A percentile compares a stretch with the other conserved stretches of the same genome.
Conservation (phyloP, 2,113 vertebrate genomes). For the Rousettus leschenaultii region DNA sequence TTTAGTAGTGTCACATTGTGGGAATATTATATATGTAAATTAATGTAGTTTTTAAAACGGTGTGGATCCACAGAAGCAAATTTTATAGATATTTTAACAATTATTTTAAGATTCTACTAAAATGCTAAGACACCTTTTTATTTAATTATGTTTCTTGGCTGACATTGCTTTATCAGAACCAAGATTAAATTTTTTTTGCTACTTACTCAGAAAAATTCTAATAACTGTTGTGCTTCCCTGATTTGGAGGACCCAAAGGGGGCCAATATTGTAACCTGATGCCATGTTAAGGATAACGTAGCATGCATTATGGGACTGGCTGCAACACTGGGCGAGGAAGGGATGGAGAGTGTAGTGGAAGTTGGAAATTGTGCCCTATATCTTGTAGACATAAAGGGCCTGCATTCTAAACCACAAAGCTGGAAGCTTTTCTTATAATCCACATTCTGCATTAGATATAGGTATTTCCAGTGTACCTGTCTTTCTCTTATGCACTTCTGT, state of each 20-base stretch:
- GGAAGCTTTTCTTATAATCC: not conserved
- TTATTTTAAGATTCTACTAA: not conserved
- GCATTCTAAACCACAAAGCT: not conserved
- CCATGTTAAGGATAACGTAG: not conserved
- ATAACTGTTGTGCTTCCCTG: not conserved
- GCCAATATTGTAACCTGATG: not conserved
- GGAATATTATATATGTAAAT: not conserved
- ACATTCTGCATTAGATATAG: not conserved
- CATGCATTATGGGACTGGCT: rapidly evolving
- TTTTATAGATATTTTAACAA: not conserved
- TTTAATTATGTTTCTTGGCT: not conserved
- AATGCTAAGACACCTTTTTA: not conserved
- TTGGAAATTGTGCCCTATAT: not conserved
- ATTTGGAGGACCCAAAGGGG: not conserved
- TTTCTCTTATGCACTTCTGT: not conserved
- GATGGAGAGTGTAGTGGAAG: no score
- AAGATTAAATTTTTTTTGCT: not conserved
- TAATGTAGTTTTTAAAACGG: not conserved
- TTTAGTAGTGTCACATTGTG: not conserved
- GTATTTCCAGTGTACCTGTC: no score
- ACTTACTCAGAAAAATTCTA: not conserved
- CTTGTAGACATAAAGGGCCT: not conserved
- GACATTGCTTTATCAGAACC: not conserved
- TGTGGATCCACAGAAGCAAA: not conserved
- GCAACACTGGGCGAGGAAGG: not conserved